Evolutionary conservation across 1,140 invertebrate genomes (phyloP).

Genomic region (Platorchestia sp.): DNA sequence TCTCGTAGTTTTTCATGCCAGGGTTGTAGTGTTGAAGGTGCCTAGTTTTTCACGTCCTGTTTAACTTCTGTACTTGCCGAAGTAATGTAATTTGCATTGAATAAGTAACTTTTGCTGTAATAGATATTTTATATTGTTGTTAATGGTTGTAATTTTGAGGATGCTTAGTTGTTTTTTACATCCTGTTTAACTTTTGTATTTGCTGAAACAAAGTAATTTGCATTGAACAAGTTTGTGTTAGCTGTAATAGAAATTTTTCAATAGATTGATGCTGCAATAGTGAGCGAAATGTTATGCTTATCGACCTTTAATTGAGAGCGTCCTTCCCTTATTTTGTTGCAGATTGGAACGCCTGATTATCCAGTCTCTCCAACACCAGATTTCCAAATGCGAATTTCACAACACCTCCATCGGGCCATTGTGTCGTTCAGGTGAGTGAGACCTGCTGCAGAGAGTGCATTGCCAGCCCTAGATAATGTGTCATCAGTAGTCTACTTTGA

Average conservation of each 20-base stretch:
- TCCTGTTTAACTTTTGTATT: too few relatives aligned
- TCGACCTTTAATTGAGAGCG: neutral
- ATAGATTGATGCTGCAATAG: neutral
- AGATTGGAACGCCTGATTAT: conserved; percentile 41
- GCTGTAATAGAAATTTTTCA: neutral
- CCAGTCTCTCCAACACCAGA: conserved; percentile 1
- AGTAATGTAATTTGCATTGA: neutral
- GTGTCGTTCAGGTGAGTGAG: neutral
- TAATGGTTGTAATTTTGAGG: too few relatives aligned
- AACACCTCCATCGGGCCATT: conserved; percentile 13
- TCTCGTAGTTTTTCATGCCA: too few relatives aligned
- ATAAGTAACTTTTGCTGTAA: neutral
- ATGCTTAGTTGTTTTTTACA: too few relatives aligned
- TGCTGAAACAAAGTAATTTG: neutral
- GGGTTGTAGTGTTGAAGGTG: too few relatives aligned
- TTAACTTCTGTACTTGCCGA: too few relatives aligned
- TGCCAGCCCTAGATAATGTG: too few relatives aligned
- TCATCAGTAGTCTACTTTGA: too few relatives aligned
- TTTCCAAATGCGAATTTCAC: conserved; percentile 34
- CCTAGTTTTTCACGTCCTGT: too few relatives aligned
- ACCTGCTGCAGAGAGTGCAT: neutral
- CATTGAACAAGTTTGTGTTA: neutral
- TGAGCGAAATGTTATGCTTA: neutral
- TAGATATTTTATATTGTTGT: neutral
- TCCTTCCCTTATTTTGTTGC: neutral